These are phyloP conservation scores for Anguilla megastoma DNA, from an alignment of 2,797 vertebrate genomes.

Conservation along the genomic window DNA sequence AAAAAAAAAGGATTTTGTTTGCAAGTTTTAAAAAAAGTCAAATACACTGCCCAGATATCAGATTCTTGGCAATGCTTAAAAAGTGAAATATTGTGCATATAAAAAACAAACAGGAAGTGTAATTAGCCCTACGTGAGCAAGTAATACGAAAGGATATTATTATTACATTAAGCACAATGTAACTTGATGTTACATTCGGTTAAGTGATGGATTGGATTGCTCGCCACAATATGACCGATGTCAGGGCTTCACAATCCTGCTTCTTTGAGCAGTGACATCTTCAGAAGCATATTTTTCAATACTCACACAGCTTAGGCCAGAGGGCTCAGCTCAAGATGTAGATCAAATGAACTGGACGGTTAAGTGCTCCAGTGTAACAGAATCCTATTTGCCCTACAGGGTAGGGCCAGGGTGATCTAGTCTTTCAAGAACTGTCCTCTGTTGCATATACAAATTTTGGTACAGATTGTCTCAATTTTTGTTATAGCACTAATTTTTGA, in stretches of 20 bases:
- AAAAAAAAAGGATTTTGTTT: slow-evolving; percentile 6
- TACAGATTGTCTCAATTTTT: background rate
- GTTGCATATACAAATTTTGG: background rate
- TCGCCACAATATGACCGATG: background rate
- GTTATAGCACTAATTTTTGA: background rate
- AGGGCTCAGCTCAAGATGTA: background rate
- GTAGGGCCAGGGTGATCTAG: background rate
- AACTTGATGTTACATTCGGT: slow-evolving; percentile 14
- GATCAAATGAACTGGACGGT: background rate
- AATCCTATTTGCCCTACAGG: background rate
- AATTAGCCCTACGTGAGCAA: background rate
- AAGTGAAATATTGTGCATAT: slow-evolving; percentile 25
- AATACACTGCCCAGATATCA: background rate
- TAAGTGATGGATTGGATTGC: background rate
- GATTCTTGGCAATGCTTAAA: slow-evolving; percentile 8
- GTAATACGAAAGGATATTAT: background rate
- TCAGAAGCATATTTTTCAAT: background rate
- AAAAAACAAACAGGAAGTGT: background rate
- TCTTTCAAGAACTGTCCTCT: background rate
- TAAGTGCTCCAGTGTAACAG: background rate
- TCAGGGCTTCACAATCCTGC: background rate
- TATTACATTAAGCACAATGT: background rate
- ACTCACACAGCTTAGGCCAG: background rate
- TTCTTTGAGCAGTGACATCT: background rate
- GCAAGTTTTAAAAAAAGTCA: background rate